Evolutionary conservation across 2,888 invertebrate genomes (phyloP), one percentile per base, ranked within the genome.

Genomic region (Aspidiotus destructor): DNA sequence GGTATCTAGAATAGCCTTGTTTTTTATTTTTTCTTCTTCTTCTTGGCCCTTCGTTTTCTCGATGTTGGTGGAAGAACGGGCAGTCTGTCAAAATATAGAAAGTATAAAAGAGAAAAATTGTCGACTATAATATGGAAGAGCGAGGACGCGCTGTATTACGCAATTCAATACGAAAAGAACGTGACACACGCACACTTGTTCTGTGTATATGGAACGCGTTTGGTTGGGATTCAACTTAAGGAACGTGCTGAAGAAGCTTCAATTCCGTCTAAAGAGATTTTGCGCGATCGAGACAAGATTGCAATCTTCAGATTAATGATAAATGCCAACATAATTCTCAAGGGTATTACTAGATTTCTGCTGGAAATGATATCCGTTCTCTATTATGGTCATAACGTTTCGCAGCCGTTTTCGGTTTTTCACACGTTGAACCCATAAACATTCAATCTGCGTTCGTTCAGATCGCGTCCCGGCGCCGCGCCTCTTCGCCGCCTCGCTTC

Each of bases 351-450:
- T 53, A 63, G 63, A 63, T 63, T 63, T 63, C 54, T 41, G 41
- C 54, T 63, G 41, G 54, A 15, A 54, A 63, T 63, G 52, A 53
- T 63, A 63, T 52, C 63, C 63, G 41, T 28, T 28, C 41, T 54
- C 63, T 63, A 63, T 63, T 63, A 63, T 63, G 63, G 63, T 63
- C 63, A 63, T 63, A 63, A 63, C 54, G 63, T 63, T 63, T 63
- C 54, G 41, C 63, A 63, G 52, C 63, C 48, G 48, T 48, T 48
- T 48, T 48, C 48, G 48, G 41, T 63, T 41, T 54, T n/a, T 52
- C 63, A 53, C 63, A 63, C 63, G 63, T 63, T 63, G 41, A 63
- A 54, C 63, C 41, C 55, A 63, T 63, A 63, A 63, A 63, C 63
- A 63, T 63, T 63, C 63, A 63, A 63, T 63, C 63, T 63, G 63